Base-by-base conservation (phyloP, 2,888 invertebrate species). In the Cryptocheilus praepositus region DNA sequence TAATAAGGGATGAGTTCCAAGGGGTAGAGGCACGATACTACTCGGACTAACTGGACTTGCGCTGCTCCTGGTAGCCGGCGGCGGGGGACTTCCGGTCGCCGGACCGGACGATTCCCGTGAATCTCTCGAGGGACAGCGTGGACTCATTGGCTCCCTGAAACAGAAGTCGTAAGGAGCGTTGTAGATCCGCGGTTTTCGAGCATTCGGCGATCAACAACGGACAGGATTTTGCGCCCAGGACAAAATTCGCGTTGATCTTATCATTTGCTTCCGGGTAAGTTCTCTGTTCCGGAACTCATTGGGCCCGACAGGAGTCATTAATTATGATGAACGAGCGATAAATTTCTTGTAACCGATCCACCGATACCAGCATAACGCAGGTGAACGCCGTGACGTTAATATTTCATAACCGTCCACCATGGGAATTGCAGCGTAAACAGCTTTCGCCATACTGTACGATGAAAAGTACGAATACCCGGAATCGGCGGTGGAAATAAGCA, bases 71-170 rank as follows among this genome's bases (percentile, higher is more conserved):
- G 89, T 86, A 46, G 91, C 90, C 0, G 91, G 89, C 65, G 92
- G 89, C n/a, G 92, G 91, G 53, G 95, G 94, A 89, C 95, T 95
- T 75, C 94, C 92, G 72, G 92, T 93, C 79, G 91, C 92, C 74
- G 93, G 93, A 56, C 90, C 90, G 74, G 93, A 93, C 63, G 91
- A 91, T 80, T 91, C 92, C 80, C 90, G 89, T 67, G 95, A 95
- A 86, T 95, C 95, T 83, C 95, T 92, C 64, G 95, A 95, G 79
- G 95, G 93, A 90, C 95, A 95, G 86, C 95, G 92, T 76, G 95
- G 95, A 89, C 94, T 95, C 84, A 89, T 88, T 83, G 91, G 89
- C 89, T 95, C 95, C 90, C 95, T 95, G 93, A 18, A 92, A 92
- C 44, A 65, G 71, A 90, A 91, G 90, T 90, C 85, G 83, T 87